Base-by-base conservation (phyloP, 2,888 invertebrate genomes). In the Spilarctia lutea region DNA sequence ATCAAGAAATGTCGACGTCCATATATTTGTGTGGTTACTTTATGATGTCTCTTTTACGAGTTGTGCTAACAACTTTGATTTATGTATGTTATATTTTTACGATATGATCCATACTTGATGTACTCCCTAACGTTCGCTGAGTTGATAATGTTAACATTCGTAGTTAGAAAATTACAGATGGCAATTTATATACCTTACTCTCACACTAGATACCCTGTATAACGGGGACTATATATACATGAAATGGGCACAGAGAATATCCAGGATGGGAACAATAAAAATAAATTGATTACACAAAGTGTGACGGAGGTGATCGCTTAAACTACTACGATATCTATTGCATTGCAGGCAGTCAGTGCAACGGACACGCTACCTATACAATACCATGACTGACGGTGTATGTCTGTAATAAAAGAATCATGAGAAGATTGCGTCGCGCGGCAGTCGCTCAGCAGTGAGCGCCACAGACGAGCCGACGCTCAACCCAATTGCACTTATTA, bases 61-160 rank as follows among this genome's bases (percentile, higher is more conserved):
- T 45, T 73, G 68, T 68, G n/a, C 60, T 48, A 68, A 63, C 68
- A 73, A 63, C 33, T 73, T 45, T 63, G 68, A 68, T 73, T 73
- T 73, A 48, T 68, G 68, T 68, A 45, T 63, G 20, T 63, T 56
- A 45, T 68, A 30, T n/a, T 45, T 27, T 45, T 24, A 24, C 39
- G 68, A 63, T 73, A 48, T 63, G 68, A 24, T 6, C 24, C 45
- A 6, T 27, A 27, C 45, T 45, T n/a, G 63, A 45, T 45, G 20
- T 63, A 18, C 65, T 7, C 65, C 35, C 35, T 30, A 30, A 65
- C 30, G 20, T 30, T 65, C 33, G 20, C 33, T 7, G 65, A 7
- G 20, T 8, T 20, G 33, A 33, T 33, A 30, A 27, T n/a, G 56
- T n/a, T n/a, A 10, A 56, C 56, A n/a, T 60, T 27, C 13, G 10